Evolutionary conservation across 2,113 vertebrate species (phyloP), one percentile per base, ranked within the genome.

Genomic region (Silurus glanis): DNA sequence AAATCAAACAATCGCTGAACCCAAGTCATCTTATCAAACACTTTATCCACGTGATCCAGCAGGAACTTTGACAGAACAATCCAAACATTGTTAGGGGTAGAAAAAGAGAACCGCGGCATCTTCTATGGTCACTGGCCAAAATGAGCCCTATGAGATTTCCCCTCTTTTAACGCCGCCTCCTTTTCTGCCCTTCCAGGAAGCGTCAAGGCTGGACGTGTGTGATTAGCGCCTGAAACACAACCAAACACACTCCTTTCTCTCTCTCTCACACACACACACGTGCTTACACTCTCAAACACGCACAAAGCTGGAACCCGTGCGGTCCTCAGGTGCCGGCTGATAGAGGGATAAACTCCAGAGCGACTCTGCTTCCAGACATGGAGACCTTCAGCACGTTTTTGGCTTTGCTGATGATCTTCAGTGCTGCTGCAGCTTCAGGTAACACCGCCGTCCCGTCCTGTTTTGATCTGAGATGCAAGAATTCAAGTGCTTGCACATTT

Each of bases 401-500:
- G 49, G 58, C 58, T 83, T 83, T 94, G 83, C 87, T 95, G 37
- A 69, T 90, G 55, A 92, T 90, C 79, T 71, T 94, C 75, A n/a
- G 85, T 37, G 85, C 69, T 21, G 81, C 92, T 12, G 80, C 92
- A 85, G 87, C 89, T 69, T 91, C 92, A 82, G 94, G 95, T 95
- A 89, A 93, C 92, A 28, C 3, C 23, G 10, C 37, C 37, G 9
- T 37, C 37, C 53, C 28, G 9, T 37, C 16, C 16, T 45, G 13
- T 37, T 85, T 61, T 23, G 6, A 9, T 76, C 74, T 53, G 47
- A 69, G 19, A 66, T 82, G 13, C 55, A 28, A 51, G 23, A 53
- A n/a, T 6, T 23, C 23, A 10, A 21, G 4, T 25, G 14, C 56
- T 19, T 5, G 3, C 17, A 37, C 14, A n/a, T 12, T 47, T 47